These are phyloP conservation scores for Rhamnusium bicolor DNA, from an alignment of 2,888 invertebrate genomes.

Conservation along the genomic window DNA sequence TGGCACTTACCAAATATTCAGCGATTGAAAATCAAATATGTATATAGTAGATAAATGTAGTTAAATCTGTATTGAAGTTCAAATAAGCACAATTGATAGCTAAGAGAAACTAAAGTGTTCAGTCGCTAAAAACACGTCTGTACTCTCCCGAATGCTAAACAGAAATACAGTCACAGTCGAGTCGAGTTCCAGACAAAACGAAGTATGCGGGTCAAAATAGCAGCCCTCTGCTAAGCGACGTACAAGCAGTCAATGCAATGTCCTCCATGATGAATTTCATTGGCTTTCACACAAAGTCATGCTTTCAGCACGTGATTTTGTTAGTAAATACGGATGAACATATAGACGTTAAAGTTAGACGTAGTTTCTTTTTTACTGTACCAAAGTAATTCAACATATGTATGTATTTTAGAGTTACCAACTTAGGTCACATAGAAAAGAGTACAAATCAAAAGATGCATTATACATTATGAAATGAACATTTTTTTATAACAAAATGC, in stretches of 20 bases:
- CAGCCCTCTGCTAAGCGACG: not conserved
- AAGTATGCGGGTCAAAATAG: slow-evolving; percentile 5
- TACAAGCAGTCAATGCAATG: slow-evolving; percentile 30
- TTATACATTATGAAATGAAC: too few species aligned
- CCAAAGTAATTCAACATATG: too few species aligned
- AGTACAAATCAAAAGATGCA: too few species aligned
- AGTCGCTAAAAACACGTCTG: slow-evolving; percentile 15
- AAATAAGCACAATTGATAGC: not conserved
- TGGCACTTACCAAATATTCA: slow-evolving; percentile 5
- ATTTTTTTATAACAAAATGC: too few species aligned
- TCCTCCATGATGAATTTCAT: slow-evolving; percentile 18
- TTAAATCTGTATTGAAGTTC: not conserved
- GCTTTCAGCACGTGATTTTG: slow-evolving; percentile 35
- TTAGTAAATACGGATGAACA: slow-evolving; percentile 33
- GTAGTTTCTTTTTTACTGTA: not conserved
- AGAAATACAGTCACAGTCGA: slow-evolving; percentile 16
- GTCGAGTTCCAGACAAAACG: not conserved
- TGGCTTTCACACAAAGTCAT: slow-evolving; percentile 33
- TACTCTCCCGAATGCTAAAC: not conserved
- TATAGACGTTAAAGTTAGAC: not conserved
- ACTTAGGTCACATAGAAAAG: too few species aligned
- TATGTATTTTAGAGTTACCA: too few species aligned
- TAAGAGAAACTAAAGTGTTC: not conserved
- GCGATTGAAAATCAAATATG: not conserved
- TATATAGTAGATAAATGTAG: too few species aligned